phyloP scores from a whole-genome alignment of 2,888 invertebrate genomes.

The Spodoptera littoralis region DNA sequence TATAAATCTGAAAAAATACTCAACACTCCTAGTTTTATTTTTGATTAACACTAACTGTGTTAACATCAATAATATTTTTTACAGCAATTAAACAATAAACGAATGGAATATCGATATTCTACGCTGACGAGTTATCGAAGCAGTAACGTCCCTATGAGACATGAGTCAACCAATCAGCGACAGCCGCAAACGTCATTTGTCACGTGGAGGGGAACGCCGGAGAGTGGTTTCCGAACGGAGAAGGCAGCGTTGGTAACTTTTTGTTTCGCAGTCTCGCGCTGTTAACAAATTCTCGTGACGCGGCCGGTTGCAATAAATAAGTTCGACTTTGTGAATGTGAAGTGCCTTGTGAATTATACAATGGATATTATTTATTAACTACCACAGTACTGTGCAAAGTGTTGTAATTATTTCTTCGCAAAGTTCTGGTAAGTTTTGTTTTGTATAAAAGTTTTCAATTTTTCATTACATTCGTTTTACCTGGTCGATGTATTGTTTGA shows the following conservation, averaged over 20 bases:
- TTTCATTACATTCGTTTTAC: slow-evolving; percentile 62
- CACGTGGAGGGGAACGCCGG: slow-evolving; percentile 67
- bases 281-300: slow-evolving; percentile 69
- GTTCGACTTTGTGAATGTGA: slow-evolving; percentile 75
- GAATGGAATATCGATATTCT: slow-evolving; percentile 32
- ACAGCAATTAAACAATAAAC: not conserved
- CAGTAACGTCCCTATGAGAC: slow-evolving; percentile 3
- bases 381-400: slow-evolving; percentile 64
- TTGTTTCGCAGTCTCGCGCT: slow-evolving; percentile 58
- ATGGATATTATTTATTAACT: slow-evolving; percentile 79
- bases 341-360: slow-evolving; percentile 78
- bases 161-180: slow-evolving; percentile 55
- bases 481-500: slow-evolving; percentile 69
- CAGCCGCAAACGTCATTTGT: slow-evolving; percentile 56
- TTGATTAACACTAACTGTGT: too few relatives aligned
- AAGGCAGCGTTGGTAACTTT: slow-evolving; percentile 49
- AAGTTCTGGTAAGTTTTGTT: slow-evolving; percentile 71
- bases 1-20: too few relatives aligned
- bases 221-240: slow-evolving; percentile 63
- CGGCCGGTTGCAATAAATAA: slow-evolving; percentile 63
- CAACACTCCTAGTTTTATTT: not conserved
- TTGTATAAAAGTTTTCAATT: slow-evolving; percentile 44
- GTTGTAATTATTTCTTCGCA: slow-evolving; percentile 59
- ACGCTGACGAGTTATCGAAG: not conserved
- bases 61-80: too few relatives aligned